Evolutionary conservation across 2,113 vertebrate species (phyloP), one percentile per base, ranked within the genome.

Genomic region (Microcebus ravelobensis): DNA sequence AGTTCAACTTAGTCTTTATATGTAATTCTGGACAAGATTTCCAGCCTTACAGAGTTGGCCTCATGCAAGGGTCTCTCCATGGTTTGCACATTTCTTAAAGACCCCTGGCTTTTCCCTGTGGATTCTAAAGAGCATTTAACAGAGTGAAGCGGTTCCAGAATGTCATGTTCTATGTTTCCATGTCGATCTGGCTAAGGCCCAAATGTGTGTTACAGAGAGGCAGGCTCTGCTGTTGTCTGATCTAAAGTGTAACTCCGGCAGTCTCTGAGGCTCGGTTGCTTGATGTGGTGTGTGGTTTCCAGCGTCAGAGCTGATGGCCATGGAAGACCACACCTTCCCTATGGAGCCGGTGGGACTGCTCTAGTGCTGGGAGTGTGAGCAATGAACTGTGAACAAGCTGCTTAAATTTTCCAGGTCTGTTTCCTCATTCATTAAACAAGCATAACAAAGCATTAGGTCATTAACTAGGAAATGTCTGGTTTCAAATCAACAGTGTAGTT

Each of bases 201-300:
- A 1, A 34, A 13, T 4, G 20, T 29, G 12, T 61, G 73, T 25
- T 4, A 45, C 31, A 1, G 20, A 90, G 86, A 55, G 0, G 0
- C 12, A 1, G 42, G 18, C 36, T 61, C 88, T 34, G 36, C 55
- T 42, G 18, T 86, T 45, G 11, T 12, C 25, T 15, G 29, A n/a
- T n/a, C 20, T 36, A 14, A 65, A 74, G 70, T 63, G 29, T 25
- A 17, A 20, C 36, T 77, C 39, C 15, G 8, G 21, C 1, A 0
- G 0, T 48, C 48, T 45, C 71, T 50, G 82, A 36, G 31, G 36
- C 20, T 82, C 9, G 14, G 0, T 48, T 70, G 36, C 57, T 27
- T 52, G 27, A 36, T 52, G 59, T 23, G 12, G 0, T 52, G 31
- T 45, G 45, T 15, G 15, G 13, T 11, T 39, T 57, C 8, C 21